Evolutionary conservation across 2,797 vertebrate species (phyloP).

Genomic region (Lophius americanus): DNA sequence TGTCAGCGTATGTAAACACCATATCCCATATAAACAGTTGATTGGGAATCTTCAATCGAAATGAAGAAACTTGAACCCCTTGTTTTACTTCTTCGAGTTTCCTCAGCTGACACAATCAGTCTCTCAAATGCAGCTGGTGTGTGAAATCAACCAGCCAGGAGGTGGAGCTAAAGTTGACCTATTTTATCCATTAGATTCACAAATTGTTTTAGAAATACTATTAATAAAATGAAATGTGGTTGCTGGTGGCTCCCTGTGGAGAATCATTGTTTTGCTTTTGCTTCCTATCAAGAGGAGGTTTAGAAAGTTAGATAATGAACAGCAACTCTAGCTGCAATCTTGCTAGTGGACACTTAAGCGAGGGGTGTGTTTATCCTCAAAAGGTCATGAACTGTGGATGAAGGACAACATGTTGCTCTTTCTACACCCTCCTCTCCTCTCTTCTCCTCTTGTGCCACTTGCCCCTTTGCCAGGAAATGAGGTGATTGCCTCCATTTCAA

Average conservation of each 20-base stretch:
- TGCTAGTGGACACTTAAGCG: conserved; percentile 60
- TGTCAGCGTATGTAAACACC: too few species aligned
- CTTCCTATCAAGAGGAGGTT: conserved; percentile 14
- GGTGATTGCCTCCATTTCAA: conserved; percentile 63
- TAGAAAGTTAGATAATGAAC: conserved; percentile 14
- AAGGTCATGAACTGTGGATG: conserved; percentile 45
- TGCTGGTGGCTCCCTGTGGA: conserved; percentile 8
- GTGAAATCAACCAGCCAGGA: conserved; percentile 37
- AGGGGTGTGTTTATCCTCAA: conserved; percentile 48
- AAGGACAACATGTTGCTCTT: conserved; percentile 37
- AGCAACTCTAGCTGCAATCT: conserved; percentile 12
- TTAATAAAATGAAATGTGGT: conserved; percentile 13
- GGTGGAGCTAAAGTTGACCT: conserved; percentile 52
- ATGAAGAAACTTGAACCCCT: too few species aligned
- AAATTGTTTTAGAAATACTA: conserved; percentile 20
- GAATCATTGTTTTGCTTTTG: conserved; percentile 17
- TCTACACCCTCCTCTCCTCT: not conserved
- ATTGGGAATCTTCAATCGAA: too few species aligned
- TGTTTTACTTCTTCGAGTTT: not conserved
- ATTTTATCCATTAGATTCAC: conserved; percentile 1
- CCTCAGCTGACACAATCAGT: conserved; percentile 12
- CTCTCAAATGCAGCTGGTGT: not conserved
- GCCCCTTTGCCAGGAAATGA: conserved; percentile 61
- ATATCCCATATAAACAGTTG: too few species aligned
- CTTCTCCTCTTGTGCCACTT: conserved; percentile 11